Base-by-base conservation (phyloP, 2,888 invertebrate genomes). In the Arge pagana region DNA sequence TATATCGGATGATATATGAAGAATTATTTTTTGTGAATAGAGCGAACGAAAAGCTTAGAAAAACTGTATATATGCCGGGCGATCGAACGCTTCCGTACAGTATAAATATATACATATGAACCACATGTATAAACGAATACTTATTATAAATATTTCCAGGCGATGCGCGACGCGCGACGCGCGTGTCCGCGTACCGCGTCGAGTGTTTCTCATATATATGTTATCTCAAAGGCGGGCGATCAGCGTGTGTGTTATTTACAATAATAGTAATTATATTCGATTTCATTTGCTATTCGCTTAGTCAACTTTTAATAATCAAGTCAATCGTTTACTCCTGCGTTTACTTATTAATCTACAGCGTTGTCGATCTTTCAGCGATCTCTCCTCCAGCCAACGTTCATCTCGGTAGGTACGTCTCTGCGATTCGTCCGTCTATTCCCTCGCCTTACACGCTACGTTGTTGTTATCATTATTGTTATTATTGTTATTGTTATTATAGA, bases 161-260 rank as follows among this genome's bases (percentile, higher is more conserved):
- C n/a, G n/a, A n/a, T n/a, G n/a, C n/a, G n/a, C n/a, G n/a, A n/a
- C n/a, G n/a, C n/a, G n/a, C n/a, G n/a, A n/a, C n/a, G n/a, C n/a
- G n/a, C n/a, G n/a, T n/a, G n/a, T n/a, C n/a, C n/a, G n/a, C n/a
- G n/a, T n/a, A n/a, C n/a, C n/a, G 10, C 55, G 45, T 50, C 54
- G 39, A 56, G 18, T n/a, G 18, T 37, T 37, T 11, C 15, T 19
- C 18, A 37, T 37, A 37, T n/a, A 37, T 37, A 61, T 56, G 52
- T 61, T 52, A 57, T 55, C 56, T 56, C 61, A 59, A 63, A 66
- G 65, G 66, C 66, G 64, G 61, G 58, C 61, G 59, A 60, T 65
- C 51, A 62, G 64, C 63, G 57, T 59, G 58, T 63, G 54, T 55
- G 18, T 36, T 65, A 67, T 67, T 58, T 67, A 66, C 65, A 67